Base-by-base conservation (phyloP, 2,888 invertebrate genomes). In the Hirtodrosophila trivittata region DNA sequence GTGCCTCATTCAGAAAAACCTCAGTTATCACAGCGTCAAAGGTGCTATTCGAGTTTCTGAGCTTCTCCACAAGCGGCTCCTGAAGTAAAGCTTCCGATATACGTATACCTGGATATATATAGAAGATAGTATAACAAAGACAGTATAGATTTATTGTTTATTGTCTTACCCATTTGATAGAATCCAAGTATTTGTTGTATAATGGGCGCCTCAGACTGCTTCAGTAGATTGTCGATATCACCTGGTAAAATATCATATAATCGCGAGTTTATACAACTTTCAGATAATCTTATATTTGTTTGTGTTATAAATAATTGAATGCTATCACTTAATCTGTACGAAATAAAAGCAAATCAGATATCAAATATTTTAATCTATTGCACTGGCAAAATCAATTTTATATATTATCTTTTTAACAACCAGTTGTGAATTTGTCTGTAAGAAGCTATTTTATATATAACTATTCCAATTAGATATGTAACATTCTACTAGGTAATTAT, bases 1-100 rank as follows among this genome's bases (percentile, higher is more conserved):
- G 74, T 0, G 91, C 90, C 56, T 92, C 91, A 28, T 86, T 87
- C 0, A 90, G 66, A 50, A 91, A 91, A 0, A 90, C 82, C 52
- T 91, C 91, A 38, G 77, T 67, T 8, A 92, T 86, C 3, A 91
- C 87, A 0, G 90, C 82, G 65, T 92, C 91, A 28, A 88, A 91
- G 1, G 85, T 87, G 38, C 87, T 81, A 39, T 91, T 89, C 0
- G 91, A 90, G 3, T 66, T 49, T 16, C 83, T 55, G 0, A 91
- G 54, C 2, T 78, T 54, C 16, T 81, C 49, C 1, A 90, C 58
- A 0, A 13, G 12, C 0, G 75, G 60, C 3, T 90, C 86, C 0
- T 52, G 21, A 0, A 90, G 59, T 3, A 88, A 38, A 0, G 8
- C 7, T 7, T 87, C 70, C 0, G 87, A 86, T 1, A 87, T 26